Percentiles rank a stretch among this genome's conserved stretches.
phyloP scores from a whole-genome alignment of 2,888 invertebrate species.

The Synergus gifuensis region DNA sequence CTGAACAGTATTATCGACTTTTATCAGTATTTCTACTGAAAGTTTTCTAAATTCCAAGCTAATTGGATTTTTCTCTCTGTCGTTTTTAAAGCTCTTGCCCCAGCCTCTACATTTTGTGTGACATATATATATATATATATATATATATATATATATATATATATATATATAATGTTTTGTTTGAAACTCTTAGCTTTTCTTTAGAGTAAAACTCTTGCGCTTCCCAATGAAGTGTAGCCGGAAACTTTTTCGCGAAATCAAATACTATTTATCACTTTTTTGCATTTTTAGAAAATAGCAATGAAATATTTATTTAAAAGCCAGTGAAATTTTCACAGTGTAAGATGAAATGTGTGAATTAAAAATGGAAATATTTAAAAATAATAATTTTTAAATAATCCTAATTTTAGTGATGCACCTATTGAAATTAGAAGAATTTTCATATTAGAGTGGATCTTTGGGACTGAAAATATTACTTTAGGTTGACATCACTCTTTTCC shows the following conservation, averaged over 20 bases:
- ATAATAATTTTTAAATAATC: not conserved
- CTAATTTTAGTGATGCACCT: not conserved
- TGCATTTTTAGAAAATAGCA: slow-evolving; percentile 7
- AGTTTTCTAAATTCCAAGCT: not conserved
- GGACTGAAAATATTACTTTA: not conserved
- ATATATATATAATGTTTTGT: not conserved
- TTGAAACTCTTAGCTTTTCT: not conserved
- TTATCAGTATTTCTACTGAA: not conserved
- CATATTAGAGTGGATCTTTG: not conserved
- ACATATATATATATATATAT: too few species aligned
- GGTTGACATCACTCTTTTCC: not conserved
- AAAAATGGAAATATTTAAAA: slow-evolving; percentile 15
- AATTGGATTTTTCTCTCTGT: not conserved
- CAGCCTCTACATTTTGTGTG: not conserved
- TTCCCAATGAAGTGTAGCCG: not conserved
- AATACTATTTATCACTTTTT: slow-evolving; percentile 5
- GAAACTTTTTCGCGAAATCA: not conserved
- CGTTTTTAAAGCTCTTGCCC: not conserved
- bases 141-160: too few species aligned
- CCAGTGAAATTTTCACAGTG: too few species aligned
- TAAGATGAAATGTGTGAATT: slow-evolving; percentile 1
- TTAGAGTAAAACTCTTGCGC: slow-evolving; percentile 9
- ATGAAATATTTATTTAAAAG: not conserved
- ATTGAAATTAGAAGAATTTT: not conserved
- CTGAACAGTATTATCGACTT: slow-evolving; percentile 17